A percentile compares a stretch with the other conserved stretches of the same genome.
Evolutionary conservation across 2,113 vertebrate genomes (phyloP).

Genomic region (Isichthys henryi): DNA sequence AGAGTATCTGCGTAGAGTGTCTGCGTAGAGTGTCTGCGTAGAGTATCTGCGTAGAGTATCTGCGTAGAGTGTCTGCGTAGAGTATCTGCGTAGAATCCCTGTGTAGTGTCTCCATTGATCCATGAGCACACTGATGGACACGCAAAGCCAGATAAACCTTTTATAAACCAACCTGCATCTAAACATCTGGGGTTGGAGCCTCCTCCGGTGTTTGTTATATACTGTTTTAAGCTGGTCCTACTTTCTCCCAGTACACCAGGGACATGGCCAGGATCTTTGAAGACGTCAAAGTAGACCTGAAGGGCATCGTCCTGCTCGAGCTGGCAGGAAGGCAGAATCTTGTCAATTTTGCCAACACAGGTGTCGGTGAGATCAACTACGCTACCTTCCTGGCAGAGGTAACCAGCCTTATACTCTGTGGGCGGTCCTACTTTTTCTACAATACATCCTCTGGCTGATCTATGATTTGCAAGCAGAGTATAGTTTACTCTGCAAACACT

Average conservation of each 20-base stretch:
- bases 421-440: background rate
- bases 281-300: conserved; percentile 66
- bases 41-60: conserved; percentile 23
- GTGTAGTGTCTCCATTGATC: too few species aligned
- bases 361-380: conserved; percentile 71
- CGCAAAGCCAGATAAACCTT: background rate
- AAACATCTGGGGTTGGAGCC: background rate
- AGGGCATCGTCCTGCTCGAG: conserved; percentile 70
- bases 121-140: background rate
- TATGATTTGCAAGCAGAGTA: background rate
- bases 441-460: background rate
- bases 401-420: conserved; percentile 7
- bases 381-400: conserved; percentile 75
- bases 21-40: conserved; percentile 32
- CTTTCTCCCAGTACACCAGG: conserved; percentile 63
- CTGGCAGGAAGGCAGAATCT: conserved; percentile 70
- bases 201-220: background rate
- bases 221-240: background rate
- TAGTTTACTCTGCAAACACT: background rate
- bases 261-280: conserved; percentile 67
- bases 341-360: conserved; percentile 70
- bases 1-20: conserved; percentile 37
- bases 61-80: conserved; percentile 32
- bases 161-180: background rate
- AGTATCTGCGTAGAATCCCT: conserved; percentile 5